Percentiles rank a stretch among this genome's conserved stretches.
Evolutionary conservation across 2,888 invertebrate genomes (phyloP).

Genomic region (Kryphioiulus occultus): DNA sequence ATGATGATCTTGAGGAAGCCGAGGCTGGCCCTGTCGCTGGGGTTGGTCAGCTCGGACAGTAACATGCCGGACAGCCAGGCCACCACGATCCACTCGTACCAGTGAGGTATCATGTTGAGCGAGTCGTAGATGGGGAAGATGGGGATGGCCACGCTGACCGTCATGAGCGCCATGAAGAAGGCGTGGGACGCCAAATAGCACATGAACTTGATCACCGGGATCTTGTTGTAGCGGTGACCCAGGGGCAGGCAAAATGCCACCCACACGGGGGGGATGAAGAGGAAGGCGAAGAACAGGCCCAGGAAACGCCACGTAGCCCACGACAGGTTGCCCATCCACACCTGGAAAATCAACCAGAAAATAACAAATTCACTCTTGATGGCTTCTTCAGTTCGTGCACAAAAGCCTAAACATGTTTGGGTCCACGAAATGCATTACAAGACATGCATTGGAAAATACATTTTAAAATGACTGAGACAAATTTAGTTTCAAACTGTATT

Average conservation of each 20-base stretch:
- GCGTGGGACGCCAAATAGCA: slow-evolving; percentile 98
- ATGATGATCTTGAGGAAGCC: slow-evolving; percentile 77
- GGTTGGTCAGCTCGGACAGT: slow-evolving; percentile 95
- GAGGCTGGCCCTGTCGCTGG: slow-evolving; percentile 95
- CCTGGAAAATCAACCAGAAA: slow-evolving; percentile 70
- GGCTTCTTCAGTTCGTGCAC: too few species aligned
- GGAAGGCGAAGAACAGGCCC: slow-evolving; percentile 88
- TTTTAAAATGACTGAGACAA: too few species aligned
- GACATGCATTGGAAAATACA: too few species aligned
- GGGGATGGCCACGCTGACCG: slow-evolving; percentile 71
- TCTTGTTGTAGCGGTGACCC: slow-evolving; percentile 95
- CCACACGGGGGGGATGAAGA: slow-evolving; percentile 96
- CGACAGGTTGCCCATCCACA: slow-evolving; percentile 96
- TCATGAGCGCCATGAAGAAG: slow-evolving; percentile 92
- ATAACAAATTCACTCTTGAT: too few species aligned
- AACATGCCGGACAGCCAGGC: slow-evolving; percentile 94
- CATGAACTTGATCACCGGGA: slow-evolving; percentile 99
- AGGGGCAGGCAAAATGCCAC: slow-evolving; percentile 92
- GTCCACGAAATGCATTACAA: too few species aligned
- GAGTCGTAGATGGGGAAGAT: slow-evolving; percentile 48
- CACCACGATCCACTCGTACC: slow-evolving; percentile 91
- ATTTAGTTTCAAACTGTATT: too few species aligned
- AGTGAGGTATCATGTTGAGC: slow-evolving; percentile 50
- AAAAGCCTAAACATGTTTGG: too few species aligned
- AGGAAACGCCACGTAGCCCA: slow-evolving; percentile 97